phyloP scores from a whole-genome alignment of 2,888 invertebrate species.

The Caenorhabditis sp. region DNA sequence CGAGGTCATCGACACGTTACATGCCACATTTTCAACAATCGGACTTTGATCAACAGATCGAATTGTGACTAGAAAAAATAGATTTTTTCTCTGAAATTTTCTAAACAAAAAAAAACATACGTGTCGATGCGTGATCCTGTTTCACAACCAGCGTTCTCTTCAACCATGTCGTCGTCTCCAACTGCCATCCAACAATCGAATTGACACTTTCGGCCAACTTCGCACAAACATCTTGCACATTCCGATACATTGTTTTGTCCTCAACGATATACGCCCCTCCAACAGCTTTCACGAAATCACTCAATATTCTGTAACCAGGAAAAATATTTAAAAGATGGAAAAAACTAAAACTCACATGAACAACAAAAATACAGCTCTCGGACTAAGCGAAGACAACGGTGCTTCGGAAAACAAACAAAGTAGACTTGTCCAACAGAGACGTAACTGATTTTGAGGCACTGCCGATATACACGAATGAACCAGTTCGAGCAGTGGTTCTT shows the following conservation, averaged over 20 bases:
- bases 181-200: conserved; percentile 85
- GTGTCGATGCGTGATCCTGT: conserved; percentile 54
- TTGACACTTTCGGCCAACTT: conserved; percentile 82
- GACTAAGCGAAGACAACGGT: conserved; percentile 73
- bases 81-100: neutral
- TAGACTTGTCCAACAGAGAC: conserved; percentile 82
- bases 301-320: conserved; percentile 76
- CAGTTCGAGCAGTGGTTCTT: conserved; percentile 84
- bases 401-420: conserved; percentile 80
- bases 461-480: conserved; percentile 78
- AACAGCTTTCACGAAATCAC: conserved; percentile 82
- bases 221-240: conserved; percentile 74
- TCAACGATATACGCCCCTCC: conserved; percentile 70
- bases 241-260: conserved; percentile 77
- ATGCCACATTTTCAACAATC: conserved; percentile 16
- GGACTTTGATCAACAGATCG: conserved; percentile 40
- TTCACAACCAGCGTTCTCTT: conserved; percentile 69
- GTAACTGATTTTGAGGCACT: conserved; percentile 78
- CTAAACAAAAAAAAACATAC: too few relatives aligned
- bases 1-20: conserved; percentile 11
- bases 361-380: conserved; percentile 82
- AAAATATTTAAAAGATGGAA: neutral
- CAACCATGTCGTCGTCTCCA: conserved; percentile 89
- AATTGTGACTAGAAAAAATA: conserved; percentile 15
- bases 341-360: conserved; percentile 75